phyloP scores from a whole-genome alignment of 2,888 invertebrate species.

The Metacarcinus magister region DNA sequence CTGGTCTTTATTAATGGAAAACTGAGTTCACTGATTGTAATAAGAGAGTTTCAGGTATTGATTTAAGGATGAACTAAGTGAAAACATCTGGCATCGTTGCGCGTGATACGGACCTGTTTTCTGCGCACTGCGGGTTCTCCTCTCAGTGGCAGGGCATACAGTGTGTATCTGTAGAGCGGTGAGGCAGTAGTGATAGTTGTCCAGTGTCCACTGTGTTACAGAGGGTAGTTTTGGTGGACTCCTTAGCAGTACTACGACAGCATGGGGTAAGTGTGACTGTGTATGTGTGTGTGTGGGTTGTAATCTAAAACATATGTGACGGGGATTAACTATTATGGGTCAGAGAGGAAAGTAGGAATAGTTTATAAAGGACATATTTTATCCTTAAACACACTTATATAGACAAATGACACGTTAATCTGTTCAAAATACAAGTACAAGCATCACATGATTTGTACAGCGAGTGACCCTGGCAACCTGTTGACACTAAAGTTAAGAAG shows the following conservation, averaged over 20 bases:
- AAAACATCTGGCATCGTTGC: neutral
- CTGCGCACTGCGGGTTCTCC: neutral
- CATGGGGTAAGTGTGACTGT: neutral
- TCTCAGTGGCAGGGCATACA: neutral
- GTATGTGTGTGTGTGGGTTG: neutral
- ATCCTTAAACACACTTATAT: too few relatives aligned
- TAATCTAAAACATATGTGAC: neutral
- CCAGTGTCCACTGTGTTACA: neutral
- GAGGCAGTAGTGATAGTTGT: neutral
- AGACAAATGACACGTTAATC: too few relatives aligned
- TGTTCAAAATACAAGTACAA: too few relatives aligned
- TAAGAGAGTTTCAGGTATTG: neutral
- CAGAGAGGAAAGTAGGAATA: neutral
- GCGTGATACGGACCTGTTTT: conserved; percentile 50
- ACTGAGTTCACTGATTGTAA: neutral
- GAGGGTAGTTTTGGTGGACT: neutral
- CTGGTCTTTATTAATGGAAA: neutral
- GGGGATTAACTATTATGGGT: neutral
- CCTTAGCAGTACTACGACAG: neutral
- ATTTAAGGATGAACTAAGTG: neutral
- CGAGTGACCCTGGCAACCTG: too few relatives aligned
- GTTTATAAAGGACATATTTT: too few relatives aligned
- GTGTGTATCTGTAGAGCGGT: neutral
- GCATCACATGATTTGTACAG: too few relatives aligned
- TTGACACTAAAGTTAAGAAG: too few relatives aligned